Base-by-base conservation (phyloP, 2,113 vertebrate species). In the Antigone vipio region DNA sequence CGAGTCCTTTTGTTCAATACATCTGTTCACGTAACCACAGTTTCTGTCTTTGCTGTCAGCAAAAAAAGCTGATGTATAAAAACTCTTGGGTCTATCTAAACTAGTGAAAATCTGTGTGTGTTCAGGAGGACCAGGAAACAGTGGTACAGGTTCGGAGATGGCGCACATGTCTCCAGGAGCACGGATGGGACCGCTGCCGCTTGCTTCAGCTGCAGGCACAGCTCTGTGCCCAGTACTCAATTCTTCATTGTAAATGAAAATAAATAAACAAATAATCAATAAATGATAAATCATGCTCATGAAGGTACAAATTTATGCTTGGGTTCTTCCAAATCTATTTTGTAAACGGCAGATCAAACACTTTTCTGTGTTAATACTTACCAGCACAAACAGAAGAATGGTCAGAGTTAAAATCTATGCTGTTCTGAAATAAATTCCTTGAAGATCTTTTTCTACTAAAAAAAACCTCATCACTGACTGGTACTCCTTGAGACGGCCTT, bases 401-500 rank as follows among this genome's bases (percentile, higher is more conserved):
- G 62, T 98, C 97, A 5, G 76, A 68, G 89, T 12, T 95, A 69
- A 95, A 80, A 93, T 98, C 97, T 34, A 77, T 9, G 4, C 88
- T 50, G 40, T 86, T 96, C 71, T 97, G 97, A 53, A 98, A 35
- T 3, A 85, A 53, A 63, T 74, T 66, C 91, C 97, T 97, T 74
- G 96, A 60, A 5, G 93, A 32, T 88, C 91, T 96, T 96, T 91
- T 98, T 91, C 95, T 97, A 67, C 96, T 97, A 63, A 91, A 93
- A 78, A 96, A 91, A 35, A 98, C 22, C 82, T 98, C 98, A 2
- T 97, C 98, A 16, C 56, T 95, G 78, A 22, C 94, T 74, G 97
- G 79, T 20, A 71, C 38, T 79, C 78, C 97, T 91, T 89, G 98
- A 49, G 96, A 80, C 16, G 86, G 47, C 64, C 62, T 92, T 26